These are phyloP conservation scores for Halcyon senegalensis DNA, from an alignment of 2,113 vertebrate genomes.

Conservation along the genomic window DNA sequence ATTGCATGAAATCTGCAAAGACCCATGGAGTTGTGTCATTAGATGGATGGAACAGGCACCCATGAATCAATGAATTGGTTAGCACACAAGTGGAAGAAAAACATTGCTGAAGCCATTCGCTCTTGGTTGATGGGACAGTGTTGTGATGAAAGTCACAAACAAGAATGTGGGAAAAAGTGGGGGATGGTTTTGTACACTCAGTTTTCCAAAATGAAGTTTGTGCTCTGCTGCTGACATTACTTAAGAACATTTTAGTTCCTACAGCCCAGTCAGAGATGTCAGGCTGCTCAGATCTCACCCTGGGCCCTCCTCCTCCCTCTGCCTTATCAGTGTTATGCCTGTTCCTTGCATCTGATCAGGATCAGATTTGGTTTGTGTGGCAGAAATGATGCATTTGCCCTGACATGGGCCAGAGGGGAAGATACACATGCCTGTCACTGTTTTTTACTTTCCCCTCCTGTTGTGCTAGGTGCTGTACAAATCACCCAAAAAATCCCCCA, in stretches of 20 bases:
- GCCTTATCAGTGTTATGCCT: neutral
- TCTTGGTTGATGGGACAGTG: neutral
- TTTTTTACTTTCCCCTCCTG: neutral
- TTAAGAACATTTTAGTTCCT: neutral
- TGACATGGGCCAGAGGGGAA: accelerated
- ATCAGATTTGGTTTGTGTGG: neutral
- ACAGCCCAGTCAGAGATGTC: neutral
- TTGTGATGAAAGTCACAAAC: neutral
- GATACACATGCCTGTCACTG: accelerated
- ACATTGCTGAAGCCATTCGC: neutral
- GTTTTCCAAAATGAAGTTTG: neutral
- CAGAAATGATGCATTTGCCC: neutral
- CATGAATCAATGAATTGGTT: neutral
- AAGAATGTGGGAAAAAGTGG: neutral
- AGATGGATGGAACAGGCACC: neutral
- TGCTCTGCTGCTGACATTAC: neutral
- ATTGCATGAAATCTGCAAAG: constrained; percentile 7
- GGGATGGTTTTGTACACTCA: neutral
- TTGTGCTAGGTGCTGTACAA: neutral
- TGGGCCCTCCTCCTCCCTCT: neutral
- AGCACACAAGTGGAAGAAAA: neutral
- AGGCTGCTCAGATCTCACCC: neutral
- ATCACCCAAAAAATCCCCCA: neutral
- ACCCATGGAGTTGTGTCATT: neutral
- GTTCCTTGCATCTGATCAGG: neutral